phyloP scores from a whole-genome alignment of 2,113 vertebrate genomes.

The Hemicordylus capensis region DNA sequence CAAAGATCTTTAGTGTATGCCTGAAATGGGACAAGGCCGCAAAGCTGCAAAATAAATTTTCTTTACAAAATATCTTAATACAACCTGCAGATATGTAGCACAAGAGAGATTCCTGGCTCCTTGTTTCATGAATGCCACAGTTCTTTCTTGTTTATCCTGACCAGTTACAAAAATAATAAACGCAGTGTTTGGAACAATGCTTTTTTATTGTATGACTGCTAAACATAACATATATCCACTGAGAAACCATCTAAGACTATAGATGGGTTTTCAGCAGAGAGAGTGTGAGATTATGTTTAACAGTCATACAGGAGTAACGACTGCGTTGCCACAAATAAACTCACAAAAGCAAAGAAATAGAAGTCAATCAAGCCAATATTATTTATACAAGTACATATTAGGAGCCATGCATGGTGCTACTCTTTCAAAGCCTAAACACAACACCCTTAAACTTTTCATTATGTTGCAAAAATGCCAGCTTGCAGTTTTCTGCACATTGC shows the following conservation, averaged over 20 bases:
- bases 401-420: not conserved
- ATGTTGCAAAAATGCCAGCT: not conserved
- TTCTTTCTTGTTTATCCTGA: not conserved
- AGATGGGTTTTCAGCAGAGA: too few species aligned
- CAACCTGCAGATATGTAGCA: not conserved
- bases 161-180: not conserved
- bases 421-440: not conserved
- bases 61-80: slow-evolving; percentile 11
- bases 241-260: not conserved
- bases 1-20: not conserved
- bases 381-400: not conserved
- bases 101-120: not conserved
- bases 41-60: slow-evolving; percentile 5
- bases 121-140: not conserved
- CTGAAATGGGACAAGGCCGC: not conserved
- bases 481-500: not conserved
- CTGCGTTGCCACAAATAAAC: too few species aligned
- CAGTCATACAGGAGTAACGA: too few species aligned
- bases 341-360: not conserved
- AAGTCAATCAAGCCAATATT: not conserved
- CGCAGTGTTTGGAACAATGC: not conserved
- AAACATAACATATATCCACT: not conserved
- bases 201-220: not conserved
- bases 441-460: not conserved
- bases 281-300: too few species aligned